phyloP scores from a whole-genome alignment of 2,797 vertebrate species.

The Bradypodion pumilum region DNA sequence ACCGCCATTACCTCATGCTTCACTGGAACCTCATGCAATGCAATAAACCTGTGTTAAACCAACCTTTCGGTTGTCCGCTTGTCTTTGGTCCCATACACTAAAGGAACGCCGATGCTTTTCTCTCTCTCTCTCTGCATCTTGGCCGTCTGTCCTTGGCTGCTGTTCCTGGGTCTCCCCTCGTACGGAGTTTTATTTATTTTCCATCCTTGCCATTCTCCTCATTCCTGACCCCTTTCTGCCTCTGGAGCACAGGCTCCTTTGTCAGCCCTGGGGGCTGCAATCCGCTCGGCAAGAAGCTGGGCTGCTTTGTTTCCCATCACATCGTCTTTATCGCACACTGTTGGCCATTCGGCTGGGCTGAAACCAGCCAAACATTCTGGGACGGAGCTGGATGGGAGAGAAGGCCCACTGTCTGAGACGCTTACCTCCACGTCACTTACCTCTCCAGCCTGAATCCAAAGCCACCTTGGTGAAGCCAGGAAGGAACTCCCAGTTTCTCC shows the following conservation, averaged over 20 bases:
- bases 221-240: background rate
- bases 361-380: accelerated
- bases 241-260: background rate
- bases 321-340: background rate
- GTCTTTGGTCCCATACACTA: no score
- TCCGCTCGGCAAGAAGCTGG: accelerated
- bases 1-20: no score
- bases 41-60: no score
- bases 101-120: accelerated
- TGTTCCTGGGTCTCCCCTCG: background rate
- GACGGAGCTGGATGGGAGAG: accelerated
- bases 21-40: no score
- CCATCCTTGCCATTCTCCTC: background rate
- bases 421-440: background rate
- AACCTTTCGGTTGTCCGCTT: no score
- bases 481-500: constrained; percentile 38
- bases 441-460: constrained; percentile 17
- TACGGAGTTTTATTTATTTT: background rate
- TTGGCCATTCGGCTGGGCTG: background rate
- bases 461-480: constrained; percentile 25
- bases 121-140: background rate
- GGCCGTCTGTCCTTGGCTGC: background rate
- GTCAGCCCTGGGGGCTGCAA: background rate
- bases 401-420: background rate
- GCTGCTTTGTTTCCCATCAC: background rate